phyloP scores from a whole-genome alignment of 2,888 invertebrate genomes.

The Leucoptera coffeella region DNA sequence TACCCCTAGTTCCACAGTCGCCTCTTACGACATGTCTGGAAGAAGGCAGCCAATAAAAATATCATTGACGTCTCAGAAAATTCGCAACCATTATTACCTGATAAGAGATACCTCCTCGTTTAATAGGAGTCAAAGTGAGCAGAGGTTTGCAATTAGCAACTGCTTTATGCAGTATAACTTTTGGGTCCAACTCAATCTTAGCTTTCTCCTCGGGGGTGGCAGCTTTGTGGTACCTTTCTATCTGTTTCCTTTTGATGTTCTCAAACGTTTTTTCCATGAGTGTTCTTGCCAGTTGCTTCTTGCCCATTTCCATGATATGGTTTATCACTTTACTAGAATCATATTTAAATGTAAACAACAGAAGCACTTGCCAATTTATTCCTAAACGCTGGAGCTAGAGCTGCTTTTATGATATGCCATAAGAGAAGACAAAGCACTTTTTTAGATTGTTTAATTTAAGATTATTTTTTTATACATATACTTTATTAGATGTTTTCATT shows the following conservation, averaged over 20 bases:
- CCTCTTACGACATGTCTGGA: too few relatives aligned
- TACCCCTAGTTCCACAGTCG: too few relatives aligned
- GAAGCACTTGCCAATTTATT: too few relatives aligned
- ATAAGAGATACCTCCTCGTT: slow-evolving; percentile 83
- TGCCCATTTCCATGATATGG: slow-evolving; percentile 75
- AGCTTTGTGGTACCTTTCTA: slow-evolving; percentile 71
- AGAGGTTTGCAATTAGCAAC: slow-evolving; percentile 80
- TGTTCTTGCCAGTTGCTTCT: slow-evolving; percentile 62
- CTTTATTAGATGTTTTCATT: too few relatives aligned
- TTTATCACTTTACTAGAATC: slow-evolving; percentile 76
- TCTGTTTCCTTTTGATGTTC: slow-evolving; percentile 75
- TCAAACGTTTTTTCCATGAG: slow-evolving; percentile 74
- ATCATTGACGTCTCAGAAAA: too few relatives aligned
- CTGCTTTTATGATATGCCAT: too few relatives aligned
- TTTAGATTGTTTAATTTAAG: too few relatives aligned
- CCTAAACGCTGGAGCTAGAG: too few relatives aligned
- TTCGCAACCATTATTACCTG: slow-evolving; percentile 63
- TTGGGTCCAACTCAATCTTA: slow-evolving; percentile 70
- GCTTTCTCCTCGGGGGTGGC: slow-evolving; percentile 56
- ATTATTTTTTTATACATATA: too few relatives aligned
- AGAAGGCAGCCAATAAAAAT: too few relatives aligned
- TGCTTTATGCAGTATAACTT: slow-evolving; percentile 67
- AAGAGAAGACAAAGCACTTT: too few relatives aligned
- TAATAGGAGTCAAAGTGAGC: slow-evolving; percentile 67
- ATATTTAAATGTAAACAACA: too few relatives aligned